Conservation (phyloP, 2,113 vertebrate species). For the Poeciliopsis retropinna region DNA sequence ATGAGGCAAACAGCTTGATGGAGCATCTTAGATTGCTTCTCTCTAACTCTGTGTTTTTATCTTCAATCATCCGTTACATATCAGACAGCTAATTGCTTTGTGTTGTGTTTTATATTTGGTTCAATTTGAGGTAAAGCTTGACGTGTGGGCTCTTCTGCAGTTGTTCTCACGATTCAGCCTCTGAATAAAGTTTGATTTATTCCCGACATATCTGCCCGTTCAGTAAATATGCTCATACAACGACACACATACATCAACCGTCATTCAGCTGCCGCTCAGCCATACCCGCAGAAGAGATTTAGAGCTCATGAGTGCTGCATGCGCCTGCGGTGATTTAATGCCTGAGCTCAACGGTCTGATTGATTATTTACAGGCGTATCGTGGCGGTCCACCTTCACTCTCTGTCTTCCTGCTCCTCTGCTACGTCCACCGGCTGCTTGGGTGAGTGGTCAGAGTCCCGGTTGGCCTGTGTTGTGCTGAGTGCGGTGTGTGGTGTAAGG, state of each 20-base stretch:
- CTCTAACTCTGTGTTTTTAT: too few relatives aligned
- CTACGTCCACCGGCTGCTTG: not conserved
- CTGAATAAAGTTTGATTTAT: conserved; percentile 36
- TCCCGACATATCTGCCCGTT: not conserved
- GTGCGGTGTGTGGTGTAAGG: conserved; percentile 26
- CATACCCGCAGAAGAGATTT: conserved; percentile 44
- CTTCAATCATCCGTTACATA: not conserved
- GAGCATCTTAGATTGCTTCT: not conserved
- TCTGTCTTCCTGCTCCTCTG: not conserved
- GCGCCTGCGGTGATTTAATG: conserved; percentile 49
- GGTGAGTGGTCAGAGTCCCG: not conserved
- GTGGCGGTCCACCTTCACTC: conserved; percentile 20
- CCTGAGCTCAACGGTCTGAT: conserved; percentile 34
- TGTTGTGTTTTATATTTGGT: conserved; percentile 2
- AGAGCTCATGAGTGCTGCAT: conserved; percentile 28
- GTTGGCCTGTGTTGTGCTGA: conserved; percentile 28
- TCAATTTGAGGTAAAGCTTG: not conserved
- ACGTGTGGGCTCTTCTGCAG: not conserved
- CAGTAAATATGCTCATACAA: not conserved
- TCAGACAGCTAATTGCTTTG: not conserved
- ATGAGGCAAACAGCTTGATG: conserved; percentile 10
- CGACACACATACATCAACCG: conserved; percentile 35
- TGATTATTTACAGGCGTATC: conserved; percentile 51
- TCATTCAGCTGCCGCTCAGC: conserved; percentile 26
- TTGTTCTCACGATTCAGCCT: not conserved